phyloP scores from a whole-genome alignment of 2,888 invertebrate species.

The Suillia variegata region DNA sequence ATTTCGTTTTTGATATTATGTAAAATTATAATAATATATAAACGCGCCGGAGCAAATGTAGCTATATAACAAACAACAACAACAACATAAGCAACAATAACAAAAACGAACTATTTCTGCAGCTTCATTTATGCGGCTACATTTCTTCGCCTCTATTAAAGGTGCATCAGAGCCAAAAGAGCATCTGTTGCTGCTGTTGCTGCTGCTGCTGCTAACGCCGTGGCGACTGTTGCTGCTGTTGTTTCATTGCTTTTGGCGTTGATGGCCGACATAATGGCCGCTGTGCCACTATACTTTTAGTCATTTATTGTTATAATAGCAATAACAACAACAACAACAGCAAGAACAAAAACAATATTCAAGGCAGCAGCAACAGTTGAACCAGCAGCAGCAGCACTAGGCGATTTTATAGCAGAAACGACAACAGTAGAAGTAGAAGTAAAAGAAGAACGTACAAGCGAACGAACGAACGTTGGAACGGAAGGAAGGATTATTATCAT shows the following conservation, averaged over 20 bases:
- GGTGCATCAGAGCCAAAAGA: neutral
- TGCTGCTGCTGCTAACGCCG: slow-evolving; percentile 1
- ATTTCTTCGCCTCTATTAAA: neutral
- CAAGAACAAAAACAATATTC: slow-evolving; percentile 3
- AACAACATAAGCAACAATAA: too few species aligned
- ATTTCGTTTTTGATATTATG: too few species aligned
- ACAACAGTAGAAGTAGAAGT: neutral
- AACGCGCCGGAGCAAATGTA: too few species aligned
- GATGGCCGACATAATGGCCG: slow-evolving; percentile 28
- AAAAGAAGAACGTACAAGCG: slow-evolving; percentile 3
- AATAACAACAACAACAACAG: slow-evolving; percentile 7
- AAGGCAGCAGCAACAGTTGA: slow-evolving; percentile 2
- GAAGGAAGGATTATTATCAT: slow-evolving; percentile 49
- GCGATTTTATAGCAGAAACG: neutral
- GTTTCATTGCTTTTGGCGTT: slow-evolving; percentile 20
- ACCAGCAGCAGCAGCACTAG: neutral
- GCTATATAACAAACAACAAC: too few species aligned
- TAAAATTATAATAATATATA: too few species aligned
- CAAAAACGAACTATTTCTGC: too few species aligned
- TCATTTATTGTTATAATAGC: slow-evolving; percentile 1
- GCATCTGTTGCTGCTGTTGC: slow-evolving; percentile 9
- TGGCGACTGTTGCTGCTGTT: slow-evolving; percentile 10
- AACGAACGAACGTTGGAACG: too few species aligned
- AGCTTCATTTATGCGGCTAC: neutral
- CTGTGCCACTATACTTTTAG: slow-evolving; percentile 7